These are phyloP conservation scores for Platalea minor DNA, from an alignment of 2,797 vertebrate species.

Conservation along the genomic window DNA sequence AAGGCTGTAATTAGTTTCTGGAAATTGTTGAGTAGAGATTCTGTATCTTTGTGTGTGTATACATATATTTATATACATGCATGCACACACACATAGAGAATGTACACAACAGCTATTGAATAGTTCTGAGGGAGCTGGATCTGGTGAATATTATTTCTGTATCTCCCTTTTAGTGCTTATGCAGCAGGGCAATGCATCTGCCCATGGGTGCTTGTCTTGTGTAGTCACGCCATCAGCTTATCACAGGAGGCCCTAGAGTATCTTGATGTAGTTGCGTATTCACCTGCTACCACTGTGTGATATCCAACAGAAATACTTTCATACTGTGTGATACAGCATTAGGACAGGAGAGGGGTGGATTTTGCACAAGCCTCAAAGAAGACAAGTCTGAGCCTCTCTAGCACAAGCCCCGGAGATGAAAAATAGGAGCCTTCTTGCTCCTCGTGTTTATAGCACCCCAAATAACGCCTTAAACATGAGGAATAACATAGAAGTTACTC, in stretches of 20 bases:
- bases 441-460: not conserved
- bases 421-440: not conserved
- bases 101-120: not conserved
- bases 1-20: slow-evolving; percentile 29
- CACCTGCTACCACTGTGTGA: not conserved
- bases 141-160: not conserved
- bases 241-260: not conserved
- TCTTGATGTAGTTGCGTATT: not conserved
- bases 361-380: not conserved
- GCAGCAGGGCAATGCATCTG: not conserved
- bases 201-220: not conserved
- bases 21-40: not conserved
- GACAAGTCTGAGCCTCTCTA: not conserved
- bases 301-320: not conserved
- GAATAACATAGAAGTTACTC: not conserved
- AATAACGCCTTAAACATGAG: not conserved
- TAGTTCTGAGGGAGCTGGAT: not conserved
- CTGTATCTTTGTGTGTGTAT: not conserved
- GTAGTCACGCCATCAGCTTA: not conserved
- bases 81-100: not conserved
- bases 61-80: not conserved
- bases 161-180: not conserved
- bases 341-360: not conserved
- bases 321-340: not conserved
- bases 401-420: not conserved